phyloP scores from a whole-genome alignment of 2,797 vertebrate genomes.

The Scyliorhinus canicula region DNA sequence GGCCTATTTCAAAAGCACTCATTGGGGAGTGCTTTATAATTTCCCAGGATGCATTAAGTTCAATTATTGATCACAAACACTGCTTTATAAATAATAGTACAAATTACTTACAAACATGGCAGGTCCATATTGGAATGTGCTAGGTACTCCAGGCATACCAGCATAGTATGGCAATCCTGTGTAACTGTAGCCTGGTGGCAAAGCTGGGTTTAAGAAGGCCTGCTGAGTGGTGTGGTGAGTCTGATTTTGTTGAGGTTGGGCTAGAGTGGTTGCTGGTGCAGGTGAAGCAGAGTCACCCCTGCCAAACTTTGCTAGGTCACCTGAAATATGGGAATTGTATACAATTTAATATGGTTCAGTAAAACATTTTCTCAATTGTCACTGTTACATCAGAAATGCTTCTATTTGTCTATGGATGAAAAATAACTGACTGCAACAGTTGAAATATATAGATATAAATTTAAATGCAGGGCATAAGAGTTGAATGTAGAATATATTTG shows the following conservation, averaged over 20 bases:
- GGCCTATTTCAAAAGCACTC: not conserved
- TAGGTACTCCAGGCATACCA: slow-evolving; percentile 75
- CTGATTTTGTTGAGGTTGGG: slow-evolving; percentile 77
- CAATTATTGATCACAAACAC: not conserved
- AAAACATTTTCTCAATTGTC: not conserved
- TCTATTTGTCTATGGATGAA: not conserved
- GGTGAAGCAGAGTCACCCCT: slow-evolving; percentile 89
- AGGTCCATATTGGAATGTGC: slow-evolving; percentile 87
- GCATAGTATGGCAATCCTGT: slow-evolving; percentile 87
- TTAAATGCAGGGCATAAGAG: not conserved
- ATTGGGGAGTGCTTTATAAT: not conserved
- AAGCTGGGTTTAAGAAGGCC: slow-evolving; percentile 83
- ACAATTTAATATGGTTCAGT: not conserved
- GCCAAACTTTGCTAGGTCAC: slow-evolving; percentile 89
- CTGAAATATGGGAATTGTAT: slow-evolving; percentile 52
- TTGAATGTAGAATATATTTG: not conserved
- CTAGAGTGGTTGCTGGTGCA: slow-evolving; percentile 74
- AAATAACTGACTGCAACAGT: not conserved
- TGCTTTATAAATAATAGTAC: not conserved
- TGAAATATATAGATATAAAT: not conserved
- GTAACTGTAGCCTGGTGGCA: slow-evolving; percentile 93
- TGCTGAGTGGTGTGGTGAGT: slow-evolving; percentile 85
- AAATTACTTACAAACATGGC: slow-evolving; percentile 79
- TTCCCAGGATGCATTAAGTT: not conserved
- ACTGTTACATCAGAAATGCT: not conserved